A percentile compares a stretch with the other conserved stretches of the same genome.
These are phyloP conservation scores for Eptatretus atami DNA, from an alignment of 2,797 vertebrate genomes.

Conservation along the genomic window DNA sequence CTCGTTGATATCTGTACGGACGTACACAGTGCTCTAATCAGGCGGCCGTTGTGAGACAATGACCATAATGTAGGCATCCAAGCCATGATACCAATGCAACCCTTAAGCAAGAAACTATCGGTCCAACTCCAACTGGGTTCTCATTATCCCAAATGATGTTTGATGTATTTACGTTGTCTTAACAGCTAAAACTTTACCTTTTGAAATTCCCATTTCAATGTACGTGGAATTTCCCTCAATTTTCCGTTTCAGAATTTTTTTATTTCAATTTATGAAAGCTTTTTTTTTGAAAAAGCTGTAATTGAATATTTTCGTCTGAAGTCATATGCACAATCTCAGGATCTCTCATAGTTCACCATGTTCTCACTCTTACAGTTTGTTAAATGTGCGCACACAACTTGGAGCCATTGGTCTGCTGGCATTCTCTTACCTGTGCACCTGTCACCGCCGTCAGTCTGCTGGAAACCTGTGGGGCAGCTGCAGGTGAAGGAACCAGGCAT, in stretches of 20 bases:
- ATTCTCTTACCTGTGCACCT: neutral
- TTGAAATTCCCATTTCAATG: no score
- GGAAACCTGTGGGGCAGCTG: constrained; percentile 1
- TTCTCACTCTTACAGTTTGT: neutral
- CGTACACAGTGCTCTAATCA: neutral
- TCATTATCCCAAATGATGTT: no score
- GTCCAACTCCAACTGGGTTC: no score
- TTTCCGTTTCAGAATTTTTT: neutral
- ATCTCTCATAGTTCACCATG: neutral
- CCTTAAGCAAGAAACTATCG: no score
- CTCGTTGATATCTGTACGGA: constrained; percentile 43
- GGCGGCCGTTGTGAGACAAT: no score
- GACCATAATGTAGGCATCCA: no score
- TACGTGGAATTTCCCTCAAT: no score
- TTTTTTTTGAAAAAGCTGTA: neutral
- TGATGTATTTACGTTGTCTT: no score
- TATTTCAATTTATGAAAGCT: neutral
- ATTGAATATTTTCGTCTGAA: neutral
- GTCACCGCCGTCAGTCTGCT: neutral
- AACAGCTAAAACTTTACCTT: no score
- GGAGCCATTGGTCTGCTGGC: neutral
- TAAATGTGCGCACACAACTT: neutral
- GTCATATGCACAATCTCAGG: neutral
- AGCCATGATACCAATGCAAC: no score
- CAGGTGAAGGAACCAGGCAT: constrained; percentile 1